A percentile compares a stretch with the other conserved stretches of the same genome.
Conservation (phyloP, 1,140 invertebrate genomes). For the Bombus difficillimus region DNA sequence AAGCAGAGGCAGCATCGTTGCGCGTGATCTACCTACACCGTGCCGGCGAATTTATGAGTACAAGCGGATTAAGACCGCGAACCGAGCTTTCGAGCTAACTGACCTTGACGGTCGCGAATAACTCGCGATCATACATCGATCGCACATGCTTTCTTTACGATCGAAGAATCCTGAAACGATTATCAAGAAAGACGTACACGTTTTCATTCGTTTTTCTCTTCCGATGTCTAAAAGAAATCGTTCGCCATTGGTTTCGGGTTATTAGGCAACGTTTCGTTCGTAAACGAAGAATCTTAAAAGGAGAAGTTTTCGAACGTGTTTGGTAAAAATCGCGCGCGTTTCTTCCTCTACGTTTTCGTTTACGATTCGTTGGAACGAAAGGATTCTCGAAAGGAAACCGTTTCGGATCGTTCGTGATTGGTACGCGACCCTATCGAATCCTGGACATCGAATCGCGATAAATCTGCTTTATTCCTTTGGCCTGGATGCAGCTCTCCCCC, state of each 20-base stretch:
- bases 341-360: background rate
- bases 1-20: constrained; percentile 45
- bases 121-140: constrained; percentile 55
- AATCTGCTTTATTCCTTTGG: constrained; percentile 41
- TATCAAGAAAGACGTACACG: no score
- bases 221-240: no score
- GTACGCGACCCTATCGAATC: constrained; percentile 21
- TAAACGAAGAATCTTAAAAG: background rate
- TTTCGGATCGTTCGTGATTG: background rate
- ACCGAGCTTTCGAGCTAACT: constrained; percentile 41
- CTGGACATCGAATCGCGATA: constrained; percentile 56
- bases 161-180: no score
- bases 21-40: constrained; percentile 63
- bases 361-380: background rate
- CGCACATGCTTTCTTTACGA: constrained; percentile 12
- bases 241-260: no score
- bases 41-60: constrained; percentile 56
- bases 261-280: no score
- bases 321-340: background rate
- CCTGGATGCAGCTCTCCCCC: background rate
- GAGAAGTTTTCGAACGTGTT: background rate
- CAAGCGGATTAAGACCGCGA: constrained; percentile 39
- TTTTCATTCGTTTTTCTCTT: no score
- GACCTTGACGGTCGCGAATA: constrained; percentile 51
- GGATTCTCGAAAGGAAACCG: background rate